phyloP scores from a whole-genome alignment of 2,888 invertebrate genomes.

The Piscicola geometra region DNA sequence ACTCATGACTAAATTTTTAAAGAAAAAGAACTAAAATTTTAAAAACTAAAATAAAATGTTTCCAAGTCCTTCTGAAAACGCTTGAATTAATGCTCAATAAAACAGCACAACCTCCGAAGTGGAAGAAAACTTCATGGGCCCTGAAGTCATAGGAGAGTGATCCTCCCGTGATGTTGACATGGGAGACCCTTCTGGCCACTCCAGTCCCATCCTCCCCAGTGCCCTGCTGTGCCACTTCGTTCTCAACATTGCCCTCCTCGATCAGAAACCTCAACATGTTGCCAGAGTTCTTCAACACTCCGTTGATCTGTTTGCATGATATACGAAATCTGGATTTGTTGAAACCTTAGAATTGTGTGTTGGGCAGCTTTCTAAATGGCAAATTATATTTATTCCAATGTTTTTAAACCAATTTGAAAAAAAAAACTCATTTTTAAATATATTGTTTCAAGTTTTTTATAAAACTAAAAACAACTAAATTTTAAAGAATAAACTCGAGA shows the following conservation, averaged over 20 bases:
- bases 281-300: constrained; percentile 83
- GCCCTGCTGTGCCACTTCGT: constrained; percentile 48
- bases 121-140: constrained; percentile 81
- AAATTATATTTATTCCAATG: background rate
- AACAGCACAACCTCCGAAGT: constrained; percentile 51
- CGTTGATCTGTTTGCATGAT: constrained; percentile 71
- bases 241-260: constrained; percentile 62
- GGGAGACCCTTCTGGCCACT: constrained; percentile 47
- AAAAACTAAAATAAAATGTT: too few relatives aligned
- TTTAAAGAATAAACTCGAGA: background rate
- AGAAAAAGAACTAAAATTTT: too few relatives aligned
- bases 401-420: background rate
- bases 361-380: too few relatives aligned
- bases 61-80: too few relatives aligned
- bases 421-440: background rate
- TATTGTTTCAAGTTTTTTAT: background rate
- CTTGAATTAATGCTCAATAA: too few relatives aligned
- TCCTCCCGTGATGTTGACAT: constrained; percentile 89
- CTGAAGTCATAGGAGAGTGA: constrained; percentile 91
- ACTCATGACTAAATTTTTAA: too few relatives aligned
- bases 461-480: background rate
- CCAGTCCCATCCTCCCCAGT: background rate
- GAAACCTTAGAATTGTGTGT: too few relatives aligned
- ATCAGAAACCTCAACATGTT: constrained; percentile 88
- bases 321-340: too few relatives aligned